Percentiles rank a stretch among this genome's conserved stretches.
Conservation (phyloP, 1,140 invertebrate genomes). For the Oryctes rhinoceros region DNA sequence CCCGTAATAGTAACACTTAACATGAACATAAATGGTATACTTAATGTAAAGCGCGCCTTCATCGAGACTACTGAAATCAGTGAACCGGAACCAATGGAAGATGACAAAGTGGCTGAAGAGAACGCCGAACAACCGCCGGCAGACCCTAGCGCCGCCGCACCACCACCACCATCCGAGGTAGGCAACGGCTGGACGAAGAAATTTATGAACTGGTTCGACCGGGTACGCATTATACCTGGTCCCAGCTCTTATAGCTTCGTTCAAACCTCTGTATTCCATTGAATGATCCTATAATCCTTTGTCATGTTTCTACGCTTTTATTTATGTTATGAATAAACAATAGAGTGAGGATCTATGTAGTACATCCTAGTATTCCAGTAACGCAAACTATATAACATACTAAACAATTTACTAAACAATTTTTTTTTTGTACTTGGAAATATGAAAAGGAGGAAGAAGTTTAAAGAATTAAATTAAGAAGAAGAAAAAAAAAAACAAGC, state of each 20-base stretch:
- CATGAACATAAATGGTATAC: slow-evolving; percentile 92
- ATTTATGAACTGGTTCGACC: slow-evolving; percentile 60
- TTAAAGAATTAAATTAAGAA: too few relatives aligned
- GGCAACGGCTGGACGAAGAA: slow-evolving; percentile 61
- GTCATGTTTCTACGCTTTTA: slow-evolving; percentile 12
- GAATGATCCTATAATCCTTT: background rate
- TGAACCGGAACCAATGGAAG: slow-evolving; percentile 65
- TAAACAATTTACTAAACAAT: too few relatives aligned
- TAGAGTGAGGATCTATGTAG: background rate
- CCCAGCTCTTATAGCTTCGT: slow-evolving; percentile 40
- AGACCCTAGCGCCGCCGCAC: slow-evolving; percentile 43
- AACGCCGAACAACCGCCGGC: slow-evolving; percentile 60
- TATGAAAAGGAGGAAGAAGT: too few relatives aligned
- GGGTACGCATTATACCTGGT: slow-evolving; percentile 58
- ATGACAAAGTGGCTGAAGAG: slow-evolving; percentile 62
- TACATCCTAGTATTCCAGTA: background rate
- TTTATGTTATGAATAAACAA: background rate
- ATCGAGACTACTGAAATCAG: slow-evolving; percentile 81
- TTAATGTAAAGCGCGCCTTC: slow-evolving; percentile 84
- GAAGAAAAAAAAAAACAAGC: too few relatives aligned
- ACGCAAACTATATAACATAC: too few relatives aligned
- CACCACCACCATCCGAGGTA: slow-evolving; percentile 55
- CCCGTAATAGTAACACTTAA: slow-evolving; percentile 97
- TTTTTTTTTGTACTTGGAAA: too few relatives aligned
- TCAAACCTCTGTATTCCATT: slow-evolving; percentile 19